Conservation (phyloP, 2,113 vertebrate genomes). For the Barbus barbus region DNA sequence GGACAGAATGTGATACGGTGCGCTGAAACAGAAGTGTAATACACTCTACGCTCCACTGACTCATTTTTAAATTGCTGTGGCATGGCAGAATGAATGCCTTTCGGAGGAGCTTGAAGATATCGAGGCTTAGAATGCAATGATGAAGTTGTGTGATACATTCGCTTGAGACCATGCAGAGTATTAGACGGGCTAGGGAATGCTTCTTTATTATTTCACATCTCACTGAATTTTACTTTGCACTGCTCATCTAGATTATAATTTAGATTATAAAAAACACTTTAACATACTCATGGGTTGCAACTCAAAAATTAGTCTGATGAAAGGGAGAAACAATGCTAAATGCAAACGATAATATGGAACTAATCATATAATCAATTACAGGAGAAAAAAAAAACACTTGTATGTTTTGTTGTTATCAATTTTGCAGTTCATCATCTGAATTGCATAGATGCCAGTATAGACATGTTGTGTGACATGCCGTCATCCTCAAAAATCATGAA, state of each 20-base stretch:
- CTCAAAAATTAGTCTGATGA: background rate
- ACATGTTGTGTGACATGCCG: background rate
- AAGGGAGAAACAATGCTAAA: no score
- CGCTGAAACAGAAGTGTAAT: constrained; percentile 9
- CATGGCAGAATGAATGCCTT: constrained; percentile 33
- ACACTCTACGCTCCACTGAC: constrained; percentile 14
- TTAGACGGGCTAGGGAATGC: background rate
- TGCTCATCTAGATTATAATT: background rate
- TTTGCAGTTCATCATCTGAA: background rate
- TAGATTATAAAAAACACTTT: background rate
- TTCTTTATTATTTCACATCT: background rate
- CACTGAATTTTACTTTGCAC: background rate
- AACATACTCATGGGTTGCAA: background rate
- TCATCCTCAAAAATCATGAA: background rate
- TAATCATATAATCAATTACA: no score
- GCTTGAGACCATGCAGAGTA: background rate
- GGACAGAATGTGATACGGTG: constrained; percentile 25
- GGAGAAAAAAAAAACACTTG: no score
- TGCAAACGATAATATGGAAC: no score
- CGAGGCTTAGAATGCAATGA: background rate
- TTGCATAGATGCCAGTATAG: background rate
- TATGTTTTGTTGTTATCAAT: no score
- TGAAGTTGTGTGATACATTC: constrained; percentile 31
- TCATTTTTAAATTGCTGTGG: constrained; percentile 31
- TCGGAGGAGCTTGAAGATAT: constrained; percentile 27